Conservation (phyloP, 2,797 vertebrate genomes). For the Propithecus deckenii region DNA sequence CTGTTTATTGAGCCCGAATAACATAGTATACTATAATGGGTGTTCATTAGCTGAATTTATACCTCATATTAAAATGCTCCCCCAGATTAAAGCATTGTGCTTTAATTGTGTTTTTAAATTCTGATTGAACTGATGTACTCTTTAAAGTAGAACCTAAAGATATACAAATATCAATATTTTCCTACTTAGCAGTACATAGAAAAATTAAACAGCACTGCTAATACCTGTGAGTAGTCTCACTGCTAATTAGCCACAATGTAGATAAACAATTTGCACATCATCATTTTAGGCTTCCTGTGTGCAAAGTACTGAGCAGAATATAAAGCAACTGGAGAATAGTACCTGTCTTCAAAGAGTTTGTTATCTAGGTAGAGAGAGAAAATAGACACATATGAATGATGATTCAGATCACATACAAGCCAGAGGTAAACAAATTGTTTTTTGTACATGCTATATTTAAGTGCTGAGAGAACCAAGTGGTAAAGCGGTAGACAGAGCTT, state of each 20-base stretch:
- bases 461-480: background rate
- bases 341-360: background rate
- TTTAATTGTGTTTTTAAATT: conserved; percentile 29
- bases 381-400: background rate
- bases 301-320: conserved; percentile 2
- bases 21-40: background rate
- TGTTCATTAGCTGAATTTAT: conserved; percentile 36
- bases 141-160: conserved; percentile 32
- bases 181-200: background rate
- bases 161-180: conserved; percentile 33
- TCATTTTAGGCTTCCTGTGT: background rate
- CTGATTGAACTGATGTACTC: background rate
- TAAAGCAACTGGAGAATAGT: conserved; percentile 1
- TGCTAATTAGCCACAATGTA: background rate
- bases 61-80: background rate
- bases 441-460: background rate
- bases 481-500: background rate
- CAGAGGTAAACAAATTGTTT: background rate
- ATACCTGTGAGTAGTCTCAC: background rate
- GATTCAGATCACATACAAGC: background rate
- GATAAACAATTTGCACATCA: background rate
- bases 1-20: background rate
- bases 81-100: background rate
- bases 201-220: background rate
- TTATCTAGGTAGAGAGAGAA: background rate